Percentiles rank a stretch among this genome's conserved stretches.
Evolutionary conservation across 1,140 invertebrate genomes (phyloP).

Genomic region (Orchestia grillus): DNA sequence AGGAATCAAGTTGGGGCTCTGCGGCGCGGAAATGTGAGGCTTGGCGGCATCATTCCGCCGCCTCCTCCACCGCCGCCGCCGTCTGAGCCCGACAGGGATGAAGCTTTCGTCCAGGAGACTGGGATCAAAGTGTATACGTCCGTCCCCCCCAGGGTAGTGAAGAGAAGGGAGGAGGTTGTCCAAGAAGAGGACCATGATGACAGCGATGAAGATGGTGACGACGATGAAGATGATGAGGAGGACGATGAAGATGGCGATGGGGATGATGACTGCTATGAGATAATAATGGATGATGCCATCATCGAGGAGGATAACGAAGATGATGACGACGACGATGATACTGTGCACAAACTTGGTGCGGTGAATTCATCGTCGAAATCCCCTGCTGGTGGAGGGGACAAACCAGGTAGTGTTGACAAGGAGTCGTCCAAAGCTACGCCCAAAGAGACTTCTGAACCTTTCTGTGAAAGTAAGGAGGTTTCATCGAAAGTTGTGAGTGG

Average conservation of each 20-base stretch:
- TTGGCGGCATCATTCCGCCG: not conserved
- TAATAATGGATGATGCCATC: constrained; percentile 44
- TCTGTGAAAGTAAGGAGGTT: not conserved
- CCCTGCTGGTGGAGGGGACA: not conserved
- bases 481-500: not conserved
- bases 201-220: constrained; percentile 11
- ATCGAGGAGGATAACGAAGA: constrained; percentile 48
- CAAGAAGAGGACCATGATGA: constrained; percentile 12
- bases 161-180: constrained; percentile 20
- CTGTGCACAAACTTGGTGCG: not conserved
- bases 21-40: not conserved
- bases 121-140: constrained; percentile 57
- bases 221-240: constrained; percentile 57
- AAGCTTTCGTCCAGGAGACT: constrained; percentile 58
- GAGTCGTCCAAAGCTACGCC: not conserved
- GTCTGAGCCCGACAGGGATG: constrained; percentile 41
- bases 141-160: not conserved
- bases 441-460: not conserved
- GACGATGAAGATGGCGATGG: constrained; percentile 52
- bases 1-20: constrained; percentile 12
- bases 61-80: constrained; percentile 38
- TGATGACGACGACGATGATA: constrained; percentile 39
- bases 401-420: not conserved
- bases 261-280: constrained; percentile 48
- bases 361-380: not conserved